Base-by-base conservation (phyloP, 2,797 vertebrate species). In the Sebastes reedi region DNA sequence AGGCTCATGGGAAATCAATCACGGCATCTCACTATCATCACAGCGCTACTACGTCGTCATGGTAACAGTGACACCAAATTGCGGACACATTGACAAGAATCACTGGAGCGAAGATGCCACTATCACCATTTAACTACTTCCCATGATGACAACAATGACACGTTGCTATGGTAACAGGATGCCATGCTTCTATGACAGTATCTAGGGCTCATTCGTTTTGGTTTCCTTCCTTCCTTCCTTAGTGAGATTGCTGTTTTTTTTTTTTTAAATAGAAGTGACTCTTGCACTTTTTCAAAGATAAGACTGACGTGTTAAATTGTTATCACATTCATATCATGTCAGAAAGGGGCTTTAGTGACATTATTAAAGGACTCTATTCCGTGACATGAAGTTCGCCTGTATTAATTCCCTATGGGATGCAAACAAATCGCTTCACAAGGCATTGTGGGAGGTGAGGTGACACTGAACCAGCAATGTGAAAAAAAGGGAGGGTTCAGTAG, bases 1-100 rank as follows among this genome's bases (percentile, higher is more conserved):
- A 85, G 77, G 60, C 67, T 79, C 65, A 68, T 66, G 75, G 80
- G 71, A 72, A 61, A 79, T 50, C 34, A 66, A 62, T 59, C 61
- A 32, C 9, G 30, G 59, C 67, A 29, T 42, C 68, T 67, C 22
- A 20, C 59, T 24, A 24, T 20, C 22, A 59, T 52, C 27, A 71
- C 18, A 65, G 13, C 64, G 20, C 59, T 12, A 29, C 66, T 12
- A 29, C 66, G 27, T 18, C 24, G 9, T 39, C 72, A 52, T 46
- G 36, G 67, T 14, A 56, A 72, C 30, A 50, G 18, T 27, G 3
- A 69, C 18, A n/a, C 1, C 25, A 54, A 34, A 68, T 3, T 22
- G 64, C 77, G 65, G 9, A 66, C 36, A 60, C 64, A 22, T 6
- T 36, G 22, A 70, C 18, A 52, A 58, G 13, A 16, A 30, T 29